Percentiles rank a stretch among this genome's conserved stretches.
Evolutionary conservation across 2,113 vertebrate species (phyloP).

Genomic region (Leptobrachium ailaonicum): DNA sequence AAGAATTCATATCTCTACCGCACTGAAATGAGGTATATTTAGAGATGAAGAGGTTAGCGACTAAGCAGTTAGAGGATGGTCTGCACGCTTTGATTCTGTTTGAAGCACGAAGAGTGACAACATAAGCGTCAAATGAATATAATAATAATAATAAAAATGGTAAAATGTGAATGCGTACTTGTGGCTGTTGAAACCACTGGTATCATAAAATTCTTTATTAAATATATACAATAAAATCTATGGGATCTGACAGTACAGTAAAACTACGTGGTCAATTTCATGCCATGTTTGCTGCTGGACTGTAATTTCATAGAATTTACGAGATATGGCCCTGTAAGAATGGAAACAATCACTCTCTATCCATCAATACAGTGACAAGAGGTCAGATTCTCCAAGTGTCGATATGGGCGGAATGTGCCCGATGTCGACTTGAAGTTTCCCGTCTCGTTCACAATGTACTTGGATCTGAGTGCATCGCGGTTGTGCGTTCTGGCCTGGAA

Average conservation of each 20-base stretch:
- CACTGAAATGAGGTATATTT: conserved; percentile 23
- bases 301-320: too few relatives aligned
- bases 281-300: too few relatives aligned
- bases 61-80: neutral
- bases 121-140: conserved; percentile 25
- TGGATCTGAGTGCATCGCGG: too few relatives aligned
- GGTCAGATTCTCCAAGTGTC: too few relatives aligned
- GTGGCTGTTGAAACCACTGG: neutral
- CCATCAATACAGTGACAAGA: too few relatives aligned
- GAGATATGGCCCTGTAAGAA: too few relatives aligned
- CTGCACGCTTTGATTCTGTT: conserved; percentile 17
- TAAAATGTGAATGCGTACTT: neutral
- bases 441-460: too few relatives aligned
- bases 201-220: neutral
- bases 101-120: conserved; percentile 5
- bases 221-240: neutral
- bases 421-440: too few relatives aligned
- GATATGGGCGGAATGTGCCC: too few relatives aligned
- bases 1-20: conserved; percentile 15
- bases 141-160: conserved; percentile 20
- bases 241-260: neutral
- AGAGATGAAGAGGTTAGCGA: neutral
- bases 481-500: too few relatives aligned
- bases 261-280: too few relatives aligned
- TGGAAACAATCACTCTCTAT: too few relatives aligned